Conservation (phyloP, 2,113 vertebrate species). For the Neogale vison region DNA sequence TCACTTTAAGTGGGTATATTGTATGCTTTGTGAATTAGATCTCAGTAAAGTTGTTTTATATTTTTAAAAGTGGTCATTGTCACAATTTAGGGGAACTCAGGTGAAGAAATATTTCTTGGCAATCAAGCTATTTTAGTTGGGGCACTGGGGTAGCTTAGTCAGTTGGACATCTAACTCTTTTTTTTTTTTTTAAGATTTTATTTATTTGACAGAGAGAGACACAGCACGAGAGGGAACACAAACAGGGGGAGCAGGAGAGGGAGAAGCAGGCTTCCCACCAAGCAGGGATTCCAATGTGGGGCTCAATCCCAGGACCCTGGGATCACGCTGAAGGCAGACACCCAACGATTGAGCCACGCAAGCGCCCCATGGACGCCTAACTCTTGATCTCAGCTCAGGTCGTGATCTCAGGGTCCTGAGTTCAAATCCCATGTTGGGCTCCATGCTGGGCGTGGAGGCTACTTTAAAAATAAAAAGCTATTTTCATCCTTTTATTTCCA, state of each 20-base stretch:
- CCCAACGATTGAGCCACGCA: too few relatives aligned
- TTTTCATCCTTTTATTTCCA: conserved; percentile 27
- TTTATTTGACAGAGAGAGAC: too few relatives aligned
- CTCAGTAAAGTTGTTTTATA: background rate
- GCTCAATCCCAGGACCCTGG: too few relatives aligned
- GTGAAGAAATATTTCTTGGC: conserved; percentile 42
- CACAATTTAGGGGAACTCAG: conserved; percentile 12
- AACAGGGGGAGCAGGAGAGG: too few relatives aligned
- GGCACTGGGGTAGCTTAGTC: background rate
- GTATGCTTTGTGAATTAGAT: background rate
- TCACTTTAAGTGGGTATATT: background rate
- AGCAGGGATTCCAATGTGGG: too few relatives aligned
- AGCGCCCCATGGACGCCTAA: background rate
- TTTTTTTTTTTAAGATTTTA: too few relatives aligned
- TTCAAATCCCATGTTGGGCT: background rate
- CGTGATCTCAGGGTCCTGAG: background rate
- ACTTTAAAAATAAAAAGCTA: background rate
- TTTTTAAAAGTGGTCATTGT: background rate
- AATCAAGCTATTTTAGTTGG: conserved; percentile 37
- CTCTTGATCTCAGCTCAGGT: background rate
- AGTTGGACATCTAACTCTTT: background rate
- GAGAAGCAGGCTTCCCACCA: too few relatives aligned
- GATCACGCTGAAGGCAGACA: too few relatives aligned
- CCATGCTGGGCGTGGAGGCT: background rate
- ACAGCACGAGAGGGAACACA: too few relatives aligned